phyloP scores from a whole-genome alignment of 2,888 invertebrate species.

The Choristoneura rosaceana region DNA sequence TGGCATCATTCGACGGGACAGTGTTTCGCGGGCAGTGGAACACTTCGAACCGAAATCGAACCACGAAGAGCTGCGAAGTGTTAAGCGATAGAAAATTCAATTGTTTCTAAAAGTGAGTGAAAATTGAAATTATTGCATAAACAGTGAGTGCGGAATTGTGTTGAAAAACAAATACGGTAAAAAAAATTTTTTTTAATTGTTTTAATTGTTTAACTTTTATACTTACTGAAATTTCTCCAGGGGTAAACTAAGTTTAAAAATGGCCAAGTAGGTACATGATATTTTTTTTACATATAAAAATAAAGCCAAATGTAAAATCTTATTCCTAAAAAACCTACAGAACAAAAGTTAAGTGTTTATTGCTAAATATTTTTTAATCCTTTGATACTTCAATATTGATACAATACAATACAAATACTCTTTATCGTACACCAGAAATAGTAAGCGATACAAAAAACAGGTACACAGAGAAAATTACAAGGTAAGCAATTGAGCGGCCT shows the following conservation, averaged over 20 bases:
- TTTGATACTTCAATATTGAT: neutral
- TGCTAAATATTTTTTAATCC: neutral
- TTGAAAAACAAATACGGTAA: neutral
- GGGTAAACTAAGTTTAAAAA: too few species aligned
- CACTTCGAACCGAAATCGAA: conserved; percentile 53
- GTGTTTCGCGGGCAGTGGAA: conserved; percentile 61
- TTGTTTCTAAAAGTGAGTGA: neutral
- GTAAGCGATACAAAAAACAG: too few species aligned
- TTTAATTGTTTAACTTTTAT: neutral
- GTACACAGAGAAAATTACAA: too few species aligned
- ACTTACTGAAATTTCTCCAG: too few species aligned
- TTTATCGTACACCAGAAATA: too few species aligned
- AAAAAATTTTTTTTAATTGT: too few species aligned
- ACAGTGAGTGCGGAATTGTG: neutral
- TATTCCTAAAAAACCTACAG: neutral
- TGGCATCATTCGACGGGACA: conserved; percentile 72
- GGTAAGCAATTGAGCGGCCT: too few species aligned
- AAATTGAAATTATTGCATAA: neutral
- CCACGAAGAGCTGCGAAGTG: conserved; percentile 36
- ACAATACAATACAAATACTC: too few species aligned
- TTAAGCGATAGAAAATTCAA: neutral
- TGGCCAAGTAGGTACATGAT: too few species aligned
- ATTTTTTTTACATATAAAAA: too few species aligned
- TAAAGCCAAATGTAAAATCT: neutral
- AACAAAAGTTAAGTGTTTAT: too few species aligned